Percentiles rank a stretch among this genome's conserved stretches.
These are phyloP conservation scores for Platichthys stellatus DNA, from an alignment of 2,113 vertebrate species.

Conservation along the genomic window DNA sequence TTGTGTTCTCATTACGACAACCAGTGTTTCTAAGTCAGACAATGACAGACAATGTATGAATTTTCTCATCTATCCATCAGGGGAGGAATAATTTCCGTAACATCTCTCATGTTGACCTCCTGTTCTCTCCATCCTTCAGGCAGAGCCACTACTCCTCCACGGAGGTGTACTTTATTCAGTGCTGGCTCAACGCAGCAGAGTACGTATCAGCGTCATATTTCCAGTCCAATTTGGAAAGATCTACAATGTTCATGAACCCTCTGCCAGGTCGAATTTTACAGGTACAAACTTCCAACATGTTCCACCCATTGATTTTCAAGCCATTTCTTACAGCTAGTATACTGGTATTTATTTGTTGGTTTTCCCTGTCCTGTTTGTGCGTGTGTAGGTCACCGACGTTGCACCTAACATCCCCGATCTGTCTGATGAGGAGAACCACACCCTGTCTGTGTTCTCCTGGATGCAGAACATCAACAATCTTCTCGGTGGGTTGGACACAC, in stretches of 20 bases:
- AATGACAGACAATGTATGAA: neutral
- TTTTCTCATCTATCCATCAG: neutral
- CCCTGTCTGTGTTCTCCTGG: slow-evolving; percentile 72
- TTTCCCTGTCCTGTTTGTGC: neutral
- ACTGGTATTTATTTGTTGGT: neutral
- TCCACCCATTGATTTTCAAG: neutral
- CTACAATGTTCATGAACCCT: slow-evolving; percentile 57
- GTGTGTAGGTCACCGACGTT: slow-evolving; percentile 30
- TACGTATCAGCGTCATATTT: slow-evolving; percentile 67
- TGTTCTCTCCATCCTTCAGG: slow-evolving; percentile 41
- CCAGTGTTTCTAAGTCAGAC: neutral
- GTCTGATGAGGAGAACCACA: slow-evolving; percentile 75
- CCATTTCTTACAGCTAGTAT: neutral
- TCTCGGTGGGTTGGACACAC: slow-evolving; percentile 57
- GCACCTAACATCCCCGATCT: slow-evolving; percentile 70
- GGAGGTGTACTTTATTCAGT: slow-evolving; percentile 61
- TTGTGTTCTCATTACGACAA: no score
- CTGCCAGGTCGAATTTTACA: slow-evolving; percentile 72
- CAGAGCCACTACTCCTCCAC: slow-evolving; percentile 62
- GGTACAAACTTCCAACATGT: slow-evolving; percentile 27
- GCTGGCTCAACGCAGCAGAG: slow-evolving; percentile 68
- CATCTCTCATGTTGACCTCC: neutral
- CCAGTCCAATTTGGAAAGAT: slow-evolving; percentile 61
- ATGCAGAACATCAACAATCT: slow-evolving; percentile 54
- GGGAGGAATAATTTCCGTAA: neutral